Conservation (phyloP, 2,797 vertebrate species). For the Margarornis squamiger region DNA sequence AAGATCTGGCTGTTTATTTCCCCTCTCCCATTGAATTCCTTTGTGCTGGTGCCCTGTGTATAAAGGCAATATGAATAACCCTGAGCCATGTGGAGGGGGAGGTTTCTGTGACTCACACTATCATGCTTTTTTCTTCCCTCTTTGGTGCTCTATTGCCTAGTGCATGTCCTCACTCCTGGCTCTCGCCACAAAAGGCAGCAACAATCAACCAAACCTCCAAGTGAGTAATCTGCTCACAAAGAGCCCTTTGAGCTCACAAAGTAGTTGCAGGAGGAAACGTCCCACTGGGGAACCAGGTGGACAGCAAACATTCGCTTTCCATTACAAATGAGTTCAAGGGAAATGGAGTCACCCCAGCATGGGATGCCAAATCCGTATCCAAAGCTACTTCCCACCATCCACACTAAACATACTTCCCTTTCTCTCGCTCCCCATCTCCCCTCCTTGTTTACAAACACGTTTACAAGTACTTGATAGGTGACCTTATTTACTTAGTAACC, state of each 20-base stretch:
- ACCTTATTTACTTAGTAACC: conserved; percentile 87
- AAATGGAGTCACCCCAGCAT: conserved; percentile 78
- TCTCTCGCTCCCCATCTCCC: conserved; percentile 61
- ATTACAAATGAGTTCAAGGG: conserved; percentile 84
- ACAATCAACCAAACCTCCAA: conserved; percentile 53
- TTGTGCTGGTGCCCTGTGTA: conserved; percentile 29
- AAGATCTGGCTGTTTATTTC: conserved; percentile 45
- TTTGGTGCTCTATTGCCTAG: conserved; percentile 21
- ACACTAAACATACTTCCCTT: conserved; percentile 68
- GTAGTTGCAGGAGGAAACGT: conserved; percentile 65
- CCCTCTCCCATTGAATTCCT: conserved; percentile 26
- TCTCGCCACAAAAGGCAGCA: conserved; percentile 59
- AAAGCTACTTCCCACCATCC: conserved; percentile 71
- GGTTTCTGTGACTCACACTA: conserved; percentile 49
- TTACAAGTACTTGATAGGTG: conserved; percentile 85
- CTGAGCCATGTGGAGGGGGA: not conserved
- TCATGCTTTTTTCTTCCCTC: conserved; percentile 35
- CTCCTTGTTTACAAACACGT: conserved; percentile 87
- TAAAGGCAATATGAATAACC: conserved; percentile 40
- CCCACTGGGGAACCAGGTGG: conserved; percentile 81
- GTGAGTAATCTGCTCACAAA: conserved; percentile 74
- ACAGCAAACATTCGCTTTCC: conserved; percentile 84
- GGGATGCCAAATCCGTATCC: conserved; percentile 73
- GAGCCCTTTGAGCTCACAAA: conserved; percentile 70
- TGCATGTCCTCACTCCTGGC: conserved; percentile 51